Conservation (phyloP, 2,888 invertebrate genomes). For the Machimus rusticus region DNA sequence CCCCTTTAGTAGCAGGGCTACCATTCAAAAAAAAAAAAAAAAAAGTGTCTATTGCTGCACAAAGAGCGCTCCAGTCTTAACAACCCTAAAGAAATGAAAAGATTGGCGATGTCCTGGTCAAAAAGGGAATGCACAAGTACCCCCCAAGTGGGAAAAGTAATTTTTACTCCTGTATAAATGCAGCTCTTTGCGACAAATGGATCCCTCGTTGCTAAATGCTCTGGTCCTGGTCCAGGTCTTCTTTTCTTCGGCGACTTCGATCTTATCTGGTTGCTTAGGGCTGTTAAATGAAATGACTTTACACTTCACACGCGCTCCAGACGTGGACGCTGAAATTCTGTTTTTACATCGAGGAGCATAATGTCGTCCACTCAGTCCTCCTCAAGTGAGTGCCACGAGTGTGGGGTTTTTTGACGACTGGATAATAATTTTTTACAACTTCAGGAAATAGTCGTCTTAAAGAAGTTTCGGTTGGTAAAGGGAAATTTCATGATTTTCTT, state of each 20-base stretch:
- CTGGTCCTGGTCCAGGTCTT: not conserved
- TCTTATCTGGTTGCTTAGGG: not conserved
- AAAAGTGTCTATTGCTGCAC: conserved; percentile 28
- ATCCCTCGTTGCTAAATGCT: not conserved
- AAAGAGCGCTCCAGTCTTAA: conserved; percentile 15
- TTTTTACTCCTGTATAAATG: not conserved
- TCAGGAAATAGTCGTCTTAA: not conserved
- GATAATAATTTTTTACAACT: not conserved
- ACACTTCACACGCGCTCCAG: not conserved
- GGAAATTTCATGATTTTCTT: not conserved
- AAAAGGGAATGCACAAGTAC: conserved; percentile 18
- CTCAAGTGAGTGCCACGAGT: not conserved
- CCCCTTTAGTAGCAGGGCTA: not conserved
- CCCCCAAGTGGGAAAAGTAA: not conserved
- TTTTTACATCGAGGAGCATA: not conserved
- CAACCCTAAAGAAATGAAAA: conserved; percentile 10
- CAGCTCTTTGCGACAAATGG: not conserved
- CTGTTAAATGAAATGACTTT: not conserved
- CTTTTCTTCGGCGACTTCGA: not conserved
- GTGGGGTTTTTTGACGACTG: not conserved
- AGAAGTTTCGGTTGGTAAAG: not conserved
- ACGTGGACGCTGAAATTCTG: not conserved
- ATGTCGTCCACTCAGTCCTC: not conserved
- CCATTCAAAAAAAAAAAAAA: not conserved
- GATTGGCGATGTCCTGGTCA: not conserved